These are phyloP conservation scores for Rhopilema esculentum DNA, from an alignment of 30 jellyfish, hydroid and myxozoan species.

Conservation along the genomic window DNA sequence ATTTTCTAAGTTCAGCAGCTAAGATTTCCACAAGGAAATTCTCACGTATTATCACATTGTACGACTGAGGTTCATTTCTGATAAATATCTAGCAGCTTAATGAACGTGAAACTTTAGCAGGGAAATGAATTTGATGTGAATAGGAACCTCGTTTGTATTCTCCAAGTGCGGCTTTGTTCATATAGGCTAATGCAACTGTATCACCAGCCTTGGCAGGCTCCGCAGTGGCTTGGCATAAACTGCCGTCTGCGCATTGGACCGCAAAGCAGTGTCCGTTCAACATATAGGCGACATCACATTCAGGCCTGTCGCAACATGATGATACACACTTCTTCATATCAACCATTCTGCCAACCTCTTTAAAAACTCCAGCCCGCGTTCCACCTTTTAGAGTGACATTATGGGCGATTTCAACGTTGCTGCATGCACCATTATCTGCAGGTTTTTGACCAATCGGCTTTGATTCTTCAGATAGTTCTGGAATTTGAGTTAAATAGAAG, in stretches of 20 bases:
- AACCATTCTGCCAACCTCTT: conserved; percentile 84
- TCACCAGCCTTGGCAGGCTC: conserved; percentile 91
- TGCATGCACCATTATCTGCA: conserved; percentile 83
- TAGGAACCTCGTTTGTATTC: conserved; percentile 90
- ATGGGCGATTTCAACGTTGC: conserved; percentile 80
- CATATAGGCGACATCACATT: conserved; percentile 92
- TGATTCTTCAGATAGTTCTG: conserved; percentile 55
- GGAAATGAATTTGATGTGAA: not conserved
- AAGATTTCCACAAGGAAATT: too few relatives aligned
- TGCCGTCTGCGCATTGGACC: conserved; percentile 89
- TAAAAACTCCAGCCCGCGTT: conserved; percentile 90
- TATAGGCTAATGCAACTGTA: conserved; percentile 88
- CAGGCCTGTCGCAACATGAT: conserved; percentile 96
- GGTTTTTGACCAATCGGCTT: conserved; percentile 37
- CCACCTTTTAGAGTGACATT: conserved; percentile 94
- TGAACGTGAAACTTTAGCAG: too few relatives aligned
- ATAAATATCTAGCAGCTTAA: too few relatives aligned
- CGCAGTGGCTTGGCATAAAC: conserved; percentile 89
- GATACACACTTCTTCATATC: conserved; percentile 83
- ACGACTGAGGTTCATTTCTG: too few relatives aligned
- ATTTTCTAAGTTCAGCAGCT: too few relatives aligned
- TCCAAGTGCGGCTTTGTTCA: conserved; percentile 90
- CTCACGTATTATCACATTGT: too few relatives aligned
- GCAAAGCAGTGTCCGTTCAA: conserved; percentile 93
- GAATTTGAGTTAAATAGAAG: not conserved